Base-by-base conservation (phyloP, 2,888 invertebrate genomes). In the Philereme vetulata region DNA sequence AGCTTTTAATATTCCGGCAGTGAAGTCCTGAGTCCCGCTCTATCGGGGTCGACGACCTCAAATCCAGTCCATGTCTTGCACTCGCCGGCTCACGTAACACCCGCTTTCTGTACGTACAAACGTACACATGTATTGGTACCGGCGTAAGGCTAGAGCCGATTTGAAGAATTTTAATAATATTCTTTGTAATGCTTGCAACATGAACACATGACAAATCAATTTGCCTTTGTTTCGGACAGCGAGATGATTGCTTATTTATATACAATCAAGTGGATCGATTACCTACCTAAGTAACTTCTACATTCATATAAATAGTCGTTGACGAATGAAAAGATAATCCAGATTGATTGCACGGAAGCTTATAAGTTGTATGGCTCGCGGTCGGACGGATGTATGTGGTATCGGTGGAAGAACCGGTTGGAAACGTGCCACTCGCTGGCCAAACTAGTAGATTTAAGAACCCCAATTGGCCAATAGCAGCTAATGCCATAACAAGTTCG, bases 1-100 rank as follows among this genome's bases (percentile, higher is more conserved):
- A 55, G 60, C 50, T 74, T 80, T 88, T 85, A 82, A 83, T 88
- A 89, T 89, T 90, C 88, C 81, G 83, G 76, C 78, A 74, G 81
- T 82, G 79, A 78, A 86, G 88, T 90, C 91, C 91, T 88, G 87
- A 86, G 85, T 89, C 90, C 91, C 88, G 85, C 85, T 85, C 76
- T 80, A 79, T 76, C 72, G 82, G 80, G 88, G 89, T 90, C 88
- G 80, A 74, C 73, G 88, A 85, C 84, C 91, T 88, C 82, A 67
- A 83, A 88, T 87, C 91, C 90, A 90, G 90, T 88, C 84, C 86
- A 84, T 78, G 89, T 85, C 90, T 90, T 90, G 85, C 87, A 85
- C 80, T 84, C 85, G 84, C 80, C 83, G 81, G 67, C 84, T 82
- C 85, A 88, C 90, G 88, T 88, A 90, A 89, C 86, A 83, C 80